These are phyloP conservation scores for Holothuria leucospilota DNA, from an alignment of 53 echinoderm and acorn worm genomes.

Conservation along the genomic window DNA sequence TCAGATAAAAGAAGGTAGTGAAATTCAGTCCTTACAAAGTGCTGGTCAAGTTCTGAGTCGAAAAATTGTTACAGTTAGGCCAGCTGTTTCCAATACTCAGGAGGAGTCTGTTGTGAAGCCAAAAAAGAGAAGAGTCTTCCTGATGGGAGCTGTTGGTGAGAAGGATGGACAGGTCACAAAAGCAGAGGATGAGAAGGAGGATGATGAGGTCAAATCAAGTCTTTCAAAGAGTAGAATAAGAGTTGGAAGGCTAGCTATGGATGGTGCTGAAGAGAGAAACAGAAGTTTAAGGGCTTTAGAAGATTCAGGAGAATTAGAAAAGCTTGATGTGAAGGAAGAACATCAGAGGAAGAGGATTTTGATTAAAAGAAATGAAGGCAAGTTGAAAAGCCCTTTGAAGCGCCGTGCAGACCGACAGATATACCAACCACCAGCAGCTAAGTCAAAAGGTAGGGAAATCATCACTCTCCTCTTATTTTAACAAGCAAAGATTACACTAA, in stretches of 20 bases:
- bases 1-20: too few relatives aligned
- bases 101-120: too few relatives aligned
- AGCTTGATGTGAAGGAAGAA: background rate
- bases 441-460: slow-evolving; percentile 8
- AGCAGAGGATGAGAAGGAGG: background rate
- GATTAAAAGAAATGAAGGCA: slow-evolving; percentile 12
- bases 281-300: too few relatives aligned
- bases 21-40: too few relatives aligned
- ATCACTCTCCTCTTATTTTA: background rate
- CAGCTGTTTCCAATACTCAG: too few relatives aligned
- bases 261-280: background rate
- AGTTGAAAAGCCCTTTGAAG: slow-evolving; percentile 35
- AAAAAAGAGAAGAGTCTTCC: too few relatives aligned
- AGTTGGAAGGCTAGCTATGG: background rate
- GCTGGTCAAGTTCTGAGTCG: too few relatives aligned
- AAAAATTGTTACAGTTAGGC: too few relatives aligned
- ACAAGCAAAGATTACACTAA: too few relatives aligned
- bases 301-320: background rate
- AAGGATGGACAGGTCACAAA: background rate
- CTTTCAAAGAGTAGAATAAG: background rate
- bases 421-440: slow-evolving; percentile 39
- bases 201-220: background rate
- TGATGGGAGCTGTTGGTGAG: too few relatives aligned
- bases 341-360: slow-evolving; percentile 3
- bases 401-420: slow-evolving; percentile 49